These are phyloP conservation scores for Kuschelorhynchus macadamiae DNA, from an alignment of 2,888 invertebrate species.

Conservation along the genomic window DNA sequence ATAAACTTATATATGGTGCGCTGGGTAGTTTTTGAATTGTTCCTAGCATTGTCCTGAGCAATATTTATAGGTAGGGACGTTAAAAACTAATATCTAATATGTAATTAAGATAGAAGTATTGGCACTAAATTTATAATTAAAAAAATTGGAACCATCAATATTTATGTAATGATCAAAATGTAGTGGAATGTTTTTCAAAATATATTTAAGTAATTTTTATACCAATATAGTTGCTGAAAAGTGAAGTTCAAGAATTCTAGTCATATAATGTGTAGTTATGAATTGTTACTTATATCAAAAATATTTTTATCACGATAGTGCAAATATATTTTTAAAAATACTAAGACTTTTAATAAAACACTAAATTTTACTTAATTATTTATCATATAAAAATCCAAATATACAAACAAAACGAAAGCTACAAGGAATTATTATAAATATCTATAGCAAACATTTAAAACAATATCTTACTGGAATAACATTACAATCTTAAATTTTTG, in stretches of 20 bases:
- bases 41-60: no score
- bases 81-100: no score
- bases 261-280: background rate
- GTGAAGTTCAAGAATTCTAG: constrained; percentile 8
- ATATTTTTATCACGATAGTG: constrained; percentile 10
- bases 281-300: background rate
- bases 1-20: no score
- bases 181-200: no score
- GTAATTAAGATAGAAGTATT: no score
- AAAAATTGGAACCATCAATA: no score
- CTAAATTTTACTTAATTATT: background rate
- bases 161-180: no score
- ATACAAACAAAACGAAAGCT: background rate
- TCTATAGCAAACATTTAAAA: background rate
- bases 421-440: background rate
- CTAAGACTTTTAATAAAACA: constrained; percentile 4
- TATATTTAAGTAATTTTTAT: no score
- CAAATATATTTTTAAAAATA: constrained; percentile 13
- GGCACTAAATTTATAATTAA: no score
- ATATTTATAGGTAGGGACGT: no score
- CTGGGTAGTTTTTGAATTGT: no score
- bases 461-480: background rate
- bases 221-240: no score
- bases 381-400: constrained; percentile 12
- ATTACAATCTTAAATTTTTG: background rate